phyloP scores from a whole-genome alignment of 2,113 vertebrate genomes.

The Lipophrys pholis region DNA sequence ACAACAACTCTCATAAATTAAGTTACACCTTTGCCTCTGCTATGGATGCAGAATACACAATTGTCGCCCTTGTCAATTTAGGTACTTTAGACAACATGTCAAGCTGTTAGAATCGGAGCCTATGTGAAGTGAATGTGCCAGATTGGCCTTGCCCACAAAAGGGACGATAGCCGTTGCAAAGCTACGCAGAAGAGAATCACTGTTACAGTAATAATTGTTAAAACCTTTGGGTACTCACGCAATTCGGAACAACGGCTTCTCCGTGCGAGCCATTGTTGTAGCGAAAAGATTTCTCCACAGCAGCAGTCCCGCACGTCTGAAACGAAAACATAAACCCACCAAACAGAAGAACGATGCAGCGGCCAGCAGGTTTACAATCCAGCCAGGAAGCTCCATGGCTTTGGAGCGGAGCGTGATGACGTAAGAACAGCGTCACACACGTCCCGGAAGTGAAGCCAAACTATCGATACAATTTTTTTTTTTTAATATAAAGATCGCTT shows the following conservation, averaged over 20 bases:
- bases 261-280: constrained; percentile 84
- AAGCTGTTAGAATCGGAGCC: background rate
- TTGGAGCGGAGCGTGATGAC: constrained; percentile 49
- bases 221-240: constrained; percentile 76
- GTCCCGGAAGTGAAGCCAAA: background rate
- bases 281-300: constrained; percentile 51
- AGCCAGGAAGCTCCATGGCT: constrained; percentile 81
- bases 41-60: background rate
- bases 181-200: constrained; percentile 11
- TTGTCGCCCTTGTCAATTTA: fast-evolving
- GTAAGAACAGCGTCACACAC: background rate
- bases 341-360: constrained; percentile 69
- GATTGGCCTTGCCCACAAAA: background rate
- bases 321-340: constrained; percentile 71
- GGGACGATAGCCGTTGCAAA: background rate
- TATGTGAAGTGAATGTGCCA: background rate
- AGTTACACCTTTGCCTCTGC: background rate
- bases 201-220: background rate
- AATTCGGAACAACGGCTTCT: constrained; percentile 86
- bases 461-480: too few relatives aligned
- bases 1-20: background rate
- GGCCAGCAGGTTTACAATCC: constrained; percentile 61
- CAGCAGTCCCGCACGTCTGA: constrained; percentile 30
- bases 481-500: too few relatives aligned
- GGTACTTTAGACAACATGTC: fast-evolving